A percentile compares a stretch with the other conserved stretches of the same genome.
Evolutionary conservation across 2,797 vertebrate genomes (phyloP).

Genomic region (Oreonectes daqikongensis): DNA sequence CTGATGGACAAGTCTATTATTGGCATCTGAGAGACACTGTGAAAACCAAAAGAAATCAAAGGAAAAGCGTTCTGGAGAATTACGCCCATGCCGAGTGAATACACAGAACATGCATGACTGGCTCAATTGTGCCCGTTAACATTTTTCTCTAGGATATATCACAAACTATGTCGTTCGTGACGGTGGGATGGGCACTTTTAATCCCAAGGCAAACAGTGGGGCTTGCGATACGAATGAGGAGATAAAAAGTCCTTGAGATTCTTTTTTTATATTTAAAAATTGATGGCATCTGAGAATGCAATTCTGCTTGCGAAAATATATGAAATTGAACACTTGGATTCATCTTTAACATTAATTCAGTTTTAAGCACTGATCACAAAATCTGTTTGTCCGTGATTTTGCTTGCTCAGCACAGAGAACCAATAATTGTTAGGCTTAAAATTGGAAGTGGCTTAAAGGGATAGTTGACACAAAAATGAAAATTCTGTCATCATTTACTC

Average conservation of each 20-base stretch:
- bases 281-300: too few species aligned
- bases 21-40: conserved; percentile 70
- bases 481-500: too few species aligned
- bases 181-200: conserved; percentile 24
- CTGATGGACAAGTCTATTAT: conserved; percentile 83
- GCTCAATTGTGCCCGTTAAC: conserved; percentile 71
- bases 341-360: background rate
- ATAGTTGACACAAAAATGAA: too few species aligned
- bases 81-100: conserved; percentile 74
- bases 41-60: conserved; percentile 74
- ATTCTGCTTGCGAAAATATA: background rate
- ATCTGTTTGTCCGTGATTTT: background rate
- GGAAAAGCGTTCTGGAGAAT: conserved; percentile 73
- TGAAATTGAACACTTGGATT: background rate
- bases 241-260: too few species aligned
- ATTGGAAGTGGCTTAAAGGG: background rate
- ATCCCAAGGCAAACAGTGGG: background rate
- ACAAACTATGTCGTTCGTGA: conserved; percentile 65
- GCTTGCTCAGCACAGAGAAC: conserved; percentile 10
- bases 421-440: background rate
- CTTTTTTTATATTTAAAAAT: too few species aligned
- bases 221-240: too few species aligned
- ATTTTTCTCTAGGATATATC: conserved; percentile 61
- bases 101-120: conserved; percentile 73
- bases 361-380: conserved; percentile 9